Evolutionary conservation across 2,113 vertebrate genomes (phyloP).

Genomic region (Cinclus cinclus): DNA sequence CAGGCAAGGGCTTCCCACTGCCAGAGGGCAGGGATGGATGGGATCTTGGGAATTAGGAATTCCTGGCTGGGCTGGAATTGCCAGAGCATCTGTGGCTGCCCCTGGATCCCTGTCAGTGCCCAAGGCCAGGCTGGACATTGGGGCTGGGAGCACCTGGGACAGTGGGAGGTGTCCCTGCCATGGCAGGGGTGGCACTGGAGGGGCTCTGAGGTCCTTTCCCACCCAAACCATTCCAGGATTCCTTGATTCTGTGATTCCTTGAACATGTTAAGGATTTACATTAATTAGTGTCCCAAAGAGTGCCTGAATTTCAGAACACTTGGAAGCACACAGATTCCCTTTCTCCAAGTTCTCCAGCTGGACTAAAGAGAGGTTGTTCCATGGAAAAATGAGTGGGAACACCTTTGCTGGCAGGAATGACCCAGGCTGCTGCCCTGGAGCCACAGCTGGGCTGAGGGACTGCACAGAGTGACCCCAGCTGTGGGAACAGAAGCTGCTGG

Average conservation of each 20-base stretch:
- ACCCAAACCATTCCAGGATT: not conserved
- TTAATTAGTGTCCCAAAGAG: not conserved
- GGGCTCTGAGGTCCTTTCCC: fast-evolving
- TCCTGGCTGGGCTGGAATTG: not conserved
- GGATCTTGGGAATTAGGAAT: not conserved
- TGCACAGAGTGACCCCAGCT: fast-evolving
- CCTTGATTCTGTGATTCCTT: not conserved
- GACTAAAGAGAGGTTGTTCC: fast-evolving
- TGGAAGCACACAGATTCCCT: not conserved
- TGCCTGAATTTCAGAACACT: not conserved
- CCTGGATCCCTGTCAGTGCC: not conserved
- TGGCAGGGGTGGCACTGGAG: not conserved
- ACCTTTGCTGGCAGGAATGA: not conserved
- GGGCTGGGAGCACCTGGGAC: not conserved
- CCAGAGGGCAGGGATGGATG: not conserved
- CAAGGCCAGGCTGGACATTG: not conserved
- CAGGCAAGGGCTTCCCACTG: no score
- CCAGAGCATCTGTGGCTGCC: not conserved
- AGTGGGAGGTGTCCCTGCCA: not conserved
- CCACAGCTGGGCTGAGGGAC: not conserved
- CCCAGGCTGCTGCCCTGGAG: not conserved
- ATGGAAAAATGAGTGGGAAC: fast-evolving
- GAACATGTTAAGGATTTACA: fast-evolving
- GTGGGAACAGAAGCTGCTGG: not conserved
- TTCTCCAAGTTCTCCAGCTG: not conserved